A percentile compares a stretch with the other conserved stretches of the same genome.
Evolutionary conservation across 2,888 invertebrate genomes (phyloP).

Genomic region (Lochmaea crataegi): DNA sequence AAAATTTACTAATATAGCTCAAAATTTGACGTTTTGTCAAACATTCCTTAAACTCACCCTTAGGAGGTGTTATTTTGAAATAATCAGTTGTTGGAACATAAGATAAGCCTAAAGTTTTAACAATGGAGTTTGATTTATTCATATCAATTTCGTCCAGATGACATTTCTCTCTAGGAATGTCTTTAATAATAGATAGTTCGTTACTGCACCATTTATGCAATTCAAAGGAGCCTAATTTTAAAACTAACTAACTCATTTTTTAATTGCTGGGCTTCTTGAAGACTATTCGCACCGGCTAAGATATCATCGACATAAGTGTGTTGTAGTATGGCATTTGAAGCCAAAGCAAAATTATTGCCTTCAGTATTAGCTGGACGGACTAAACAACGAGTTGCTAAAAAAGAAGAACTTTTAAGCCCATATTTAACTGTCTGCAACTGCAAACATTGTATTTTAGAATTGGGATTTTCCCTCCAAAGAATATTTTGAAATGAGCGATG

Average conservation of each 20-base stretch:
- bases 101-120: conserved; percentile 32
- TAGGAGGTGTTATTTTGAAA: conserved; percentile 21
- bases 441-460: too few species aligned
- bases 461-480: too few species aligned
- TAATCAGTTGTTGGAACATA: conserved; percentile 21
- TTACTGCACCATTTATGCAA: conserved; percentile 37
- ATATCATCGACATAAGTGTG: conserved; percentile 38
- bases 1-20: conserved; percentile 29
- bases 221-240: conserved; percentile 28
- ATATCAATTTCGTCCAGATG: conserved; percentile 35
- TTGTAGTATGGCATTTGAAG: conserved; percentile 24
- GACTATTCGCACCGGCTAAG: not conserved
- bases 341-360: conserved; percentile 23
- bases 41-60: conserved; percentile 16
- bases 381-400: too few species aligned
- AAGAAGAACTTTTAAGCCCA: too few species aligned
- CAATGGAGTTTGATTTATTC: conserved; percentile 19
- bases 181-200: conserved; percentile 18
- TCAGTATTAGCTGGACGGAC: not conserved
- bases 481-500: too few species aligned
- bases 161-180: conserved; percentile 22
- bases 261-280: conserved; percentile 17
- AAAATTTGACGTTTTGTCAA: conserved; percentile 34
- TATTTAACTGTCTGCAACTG: too few species aligned
- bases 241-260: conserved; percentile 34